phyloP scores from a whole-genome alignment of 2,888 invertebrate species.

The Euzophera pinguis region DNA sequence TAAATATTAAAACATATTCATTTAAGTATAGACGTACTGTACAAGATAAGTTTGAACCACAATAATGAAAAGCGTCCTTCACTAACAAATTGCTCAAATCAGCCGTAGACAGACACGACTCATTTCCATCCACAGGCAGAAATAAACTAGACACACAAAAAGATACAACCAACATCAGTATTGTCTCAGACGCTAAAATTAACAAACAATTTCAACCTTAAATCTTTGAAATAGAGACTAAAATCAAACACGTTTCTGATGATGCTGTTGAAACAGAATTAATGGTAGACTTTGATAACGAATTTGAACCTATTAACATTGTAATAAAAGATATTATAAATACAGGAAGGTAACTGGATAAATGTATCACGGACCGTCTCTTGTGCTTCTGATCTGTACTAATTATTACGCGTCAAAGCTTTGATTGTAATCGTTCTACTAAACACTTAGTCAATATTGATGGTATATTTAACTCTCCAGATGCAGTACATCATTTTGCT shows the following conservation, averaged over 20 bases:
- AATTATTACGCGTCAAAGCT: slow-evolving; percentile 11
- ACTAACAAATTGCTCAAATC: slow-evolving; percentile 47
- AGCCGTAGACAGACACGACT: slow-evolving; percentile 40
- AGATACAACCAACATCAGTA: slow-evolving; percentile 28
- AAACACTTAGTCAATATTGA: not conserved
- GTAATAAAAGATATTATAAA: not conserved
- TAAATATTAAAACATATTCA: no score
- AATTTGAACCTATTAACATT: not conserved
- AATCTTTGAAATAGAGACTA: not conserved
- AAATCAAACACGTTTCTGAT: not conserved
- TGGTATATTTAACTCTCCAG: not conserved
- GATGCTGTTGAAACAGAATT: slow-evolving; percentile 18
- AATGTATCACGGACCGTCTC: not conserved
- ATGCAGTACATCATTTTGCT: no score
- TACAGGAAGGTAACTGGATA: not conserved
- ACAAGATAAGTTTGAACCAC: no score
- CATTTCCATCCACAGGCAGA: slow-evolving; percentile 36
- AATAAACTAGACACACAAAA: slow-evolving; percentile 62
- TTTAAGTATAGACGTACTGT: no score
- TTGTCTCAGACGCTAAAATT: slow-evolving; percentile 16
- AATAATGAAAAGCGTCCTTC: slow-evolving; percentile 3
- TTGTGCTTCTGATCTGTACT: not conserved
- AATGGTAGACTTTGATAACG: not conserved
- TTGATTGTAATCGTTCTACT: slow-evolving; percentile 7
- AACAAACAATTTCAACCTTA: slow-evolving; percentile 1